Percentiles rank a stretch among this genome's conserved stretches.
Evolutionary conservation across 2,888 invertebrate genomes (phyloP).

Genomic region (Archips xylosteana): DNA sequence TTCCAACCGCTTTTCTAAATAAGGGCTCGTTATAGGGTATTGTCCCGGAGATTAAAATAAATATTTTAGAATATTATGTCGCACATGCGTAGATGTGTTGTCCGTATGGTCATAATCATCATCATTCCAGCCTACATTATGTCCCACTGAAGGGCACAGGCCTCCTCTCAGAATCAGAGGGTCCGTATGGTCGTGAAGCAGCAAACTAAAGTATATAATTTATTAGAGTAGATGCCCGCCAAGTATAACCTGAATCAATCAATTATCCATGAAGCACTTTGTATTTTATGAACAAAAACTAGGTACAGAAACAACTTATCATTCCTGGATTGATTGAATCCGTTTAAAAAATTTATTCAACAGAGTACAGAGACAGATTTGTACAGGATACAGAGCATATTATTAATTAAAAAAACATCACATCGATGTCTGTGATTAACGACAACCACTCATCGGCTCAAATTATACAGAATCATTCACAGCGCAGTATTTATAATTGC

Average conservation of each 20-base stretch:
- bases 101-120: no score
- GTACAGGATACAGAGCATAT: conserved; percentile 47
- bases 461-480: conserved; percentile 64
- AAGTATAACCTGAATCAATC: no score
- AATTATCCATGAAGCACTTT: no score
- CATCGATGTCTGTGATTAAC: conserved; percentile 69
- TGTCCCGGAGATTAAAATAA: background rate
- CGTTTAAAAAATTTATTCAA: conserved; percentile 17
- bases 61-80: no score
- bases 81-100: no score
- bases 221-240: no score
- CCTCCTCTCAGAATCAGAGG: no score
- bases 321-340: background rate
- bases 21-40: background rate
- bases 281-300: background rate
- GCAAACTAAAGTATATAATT: no score
- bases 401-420: conserved; percentile 53
- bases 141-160: no score
- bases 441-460: conserved; percentile 69
- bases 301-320: background rate
- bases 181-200: no score
- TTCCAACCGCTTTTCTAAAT: background rate
- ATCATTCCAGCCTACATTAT: no score
- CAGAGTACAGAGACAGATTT: conserved; percentile 33
- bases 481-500: conserved; percentile 47